phyloP scores from a whole-genome alignment of 2,113 vertebrate species.

The Triplophysa tibetana region DNA sequence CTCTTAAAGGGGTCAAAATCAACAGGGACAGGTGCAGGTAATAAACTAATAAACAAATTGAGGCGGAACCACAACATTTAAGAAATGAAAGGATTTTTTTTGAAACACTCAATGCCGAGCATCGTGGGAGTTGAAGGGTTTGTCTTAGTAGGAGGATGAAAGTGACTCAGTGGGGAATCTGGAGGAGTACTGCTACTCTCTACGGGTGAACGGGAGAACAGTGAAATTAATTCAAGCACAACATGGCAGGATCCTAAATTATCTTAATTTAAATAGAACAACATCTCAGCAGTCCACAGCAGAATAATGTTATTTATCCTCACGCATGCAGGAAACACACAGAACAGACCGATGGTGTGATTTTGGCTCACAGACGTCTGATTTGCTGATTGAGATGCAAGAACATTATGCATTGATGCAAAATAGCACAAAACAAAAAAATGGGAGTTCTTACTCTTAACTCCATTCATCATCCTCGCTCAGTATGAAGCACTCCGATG shows the following conservation, averaged over 20 bases:
- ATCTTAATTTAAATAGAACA: not conserved
- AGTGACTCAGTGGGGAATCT: not conserved
- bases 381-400: not conserved
- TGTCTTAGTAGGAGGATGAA: conserved; percentile 8
- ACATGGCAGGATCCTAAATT: conserved; percentile 8
- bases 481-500: not conserved
- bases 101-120: conserved; percentile 3
- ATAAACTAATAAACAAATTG: too few relatives aligned
- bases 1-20: too few relatives aligned
- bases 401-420: too few relatives aligned
- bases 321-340: not conserved
- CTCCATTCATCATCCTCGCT: not conserved
- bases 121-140: not conserved
- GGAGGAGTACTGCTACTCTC: not conserved
- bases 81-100: not conserved
- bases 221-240: conserved; percentile 5
- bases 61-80: too few relatives aligned
- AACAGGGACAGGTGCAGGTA: too few relatives aligned
- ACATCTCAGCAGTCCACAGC: not conserved
- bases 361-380: not conserved
- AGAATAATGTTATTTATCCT: conserved; percentile 13
- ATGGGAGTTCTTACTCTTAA: too few relatives aligned
- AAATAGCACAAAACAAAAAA: too few relatives aligned
- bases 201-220: conserved; percentile 2
- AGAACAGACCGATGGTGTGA: not conserved